A percentile compares a stretch with the other conserved stretches of the same genome.
Conservation (phyloP, 1,140 invertebrate species). For the Drosophila virilis region DNA sequence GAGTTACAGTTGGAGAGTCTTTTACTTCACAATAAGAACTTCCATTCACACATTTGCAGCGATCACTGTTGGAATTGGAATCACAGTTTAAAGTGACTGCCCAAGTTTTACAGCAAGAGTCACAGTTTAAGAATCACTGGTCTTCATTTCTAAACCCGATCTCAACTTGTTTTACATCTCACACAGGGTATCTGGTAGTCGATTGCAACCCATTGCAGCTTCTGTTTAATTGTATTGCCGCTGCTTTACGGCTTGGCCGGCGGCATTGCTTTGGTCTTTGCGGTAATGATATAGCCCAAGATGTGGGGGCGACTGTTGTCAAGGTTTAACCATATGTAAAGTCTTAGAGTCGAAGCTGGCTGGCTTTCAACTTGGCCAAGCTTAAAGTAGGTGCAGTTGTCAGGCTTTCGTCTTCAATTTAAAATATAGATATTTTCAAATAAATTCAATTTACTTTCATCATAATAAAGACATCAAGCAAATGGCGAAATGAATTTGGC, state of each 20-base stretch:
- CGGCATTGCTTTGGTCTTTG: conserved; percentile 25
- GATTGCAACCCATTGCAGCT: not conserved
- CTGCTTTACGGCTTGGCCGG: conserved; percentile 15
- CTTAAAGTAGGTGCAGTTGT: conserved; percentile 11
- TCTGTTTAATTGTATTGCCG: conserved; percentile 6
- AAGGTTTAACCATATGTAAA: conserved; percentile 16
- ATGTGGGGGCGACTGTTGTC: conserved; percentile 15
- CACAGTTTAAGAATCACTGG: not conserved
- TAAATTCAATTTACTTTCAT: conserved; percentile 75
- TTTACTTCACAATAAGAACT: too few relatives aligned
- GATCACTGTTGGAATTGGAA: too few relatives aligned
- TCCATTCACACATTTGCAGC: not conserved
- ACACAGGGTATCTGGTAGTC: not conserved
- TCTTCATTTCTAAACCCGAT: not conserved
- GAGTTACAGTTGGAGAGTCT: too few relatives aligned
- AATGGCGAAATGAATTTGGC: conserved; percentile 42
- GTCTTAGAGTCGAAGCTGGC: conserved; percentile 1
- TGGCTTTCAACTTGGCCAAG: not conserved
- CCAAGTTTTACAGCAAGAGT: not conserved
- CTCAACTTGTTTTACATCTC: not conserved
- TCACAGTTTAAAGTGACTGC: too few relatives aligned
- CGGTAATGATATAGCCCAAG: conserved; percentile 10
- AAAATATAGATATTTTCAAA: conserved; percentile 1
- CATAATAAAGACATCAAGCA: conserved; percentile 71
- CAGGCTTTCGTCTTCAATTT: conserved; percentile 4